Percentiles rank a stretch among this genome's conserved stretches.
Evolutionary conservation across 2,797 vertebrate genomes (phyloP).

Genomic region (Manis javanica): DNA sequence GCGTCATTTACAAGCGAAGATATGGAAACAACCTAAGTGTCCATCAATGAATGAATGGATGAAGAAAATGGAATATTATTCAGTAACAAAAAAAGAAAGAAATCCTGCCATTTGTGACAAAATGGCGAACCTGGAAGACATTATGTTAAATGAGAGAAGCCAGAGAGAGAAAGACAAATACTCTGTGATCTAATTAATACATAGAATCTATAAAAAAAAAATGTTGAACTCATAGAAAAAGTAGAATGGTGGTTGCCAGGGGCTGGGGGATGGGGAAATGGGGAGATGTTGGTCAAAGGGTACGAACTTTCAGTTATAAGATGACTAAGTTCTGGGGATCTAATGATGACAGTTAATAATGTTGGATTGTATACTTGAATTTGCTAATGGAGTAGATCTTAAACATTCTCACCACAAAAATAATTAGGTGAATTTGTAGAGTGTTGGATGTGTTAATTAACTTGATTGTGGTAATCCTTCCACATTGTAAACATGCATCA

Average conservation of each 20-base stretch:
- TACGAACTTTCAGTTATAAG: not conserved
- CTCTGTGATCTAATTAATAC: not conserved
- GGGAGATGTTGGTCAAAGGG: not conserved
- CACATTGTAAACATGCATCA: not conserved
- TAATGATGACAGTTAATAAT: not conserved
- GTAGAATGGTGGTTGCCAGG: not conserved
- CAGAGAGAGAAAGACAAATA: not conserved
- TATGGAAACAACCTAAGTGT: not conserved
- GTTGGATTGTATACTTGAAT: not conserved
- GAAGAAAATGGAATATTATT: not conserved
- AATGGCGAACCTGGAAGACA: not conserved
- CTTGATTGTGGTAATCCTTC: not conserved
- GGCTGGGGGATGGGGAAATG: not conserved
- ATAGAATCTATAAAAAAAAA: not conserved
- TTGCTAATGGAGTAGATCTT: not conserved
- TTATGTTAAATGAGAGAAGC: not conserved
- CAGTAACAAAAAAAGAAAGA: not conserved
- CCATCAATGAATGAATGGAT: not conserved
- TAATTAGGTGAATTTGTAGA: not conserved
- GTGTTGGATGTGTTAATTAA: not conserved
- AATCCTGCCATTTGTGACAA: not conserved
- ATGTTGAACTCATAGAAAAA: not conserved
- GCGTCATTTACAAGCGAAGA: not conserved
- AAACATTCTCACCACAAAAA: not conserved
- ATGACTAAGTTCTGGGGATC: not conserved